Base-by-base conservation (phyloP, 2,888 invertebrate species). In the Ochlodes sylvanus region DNA sequence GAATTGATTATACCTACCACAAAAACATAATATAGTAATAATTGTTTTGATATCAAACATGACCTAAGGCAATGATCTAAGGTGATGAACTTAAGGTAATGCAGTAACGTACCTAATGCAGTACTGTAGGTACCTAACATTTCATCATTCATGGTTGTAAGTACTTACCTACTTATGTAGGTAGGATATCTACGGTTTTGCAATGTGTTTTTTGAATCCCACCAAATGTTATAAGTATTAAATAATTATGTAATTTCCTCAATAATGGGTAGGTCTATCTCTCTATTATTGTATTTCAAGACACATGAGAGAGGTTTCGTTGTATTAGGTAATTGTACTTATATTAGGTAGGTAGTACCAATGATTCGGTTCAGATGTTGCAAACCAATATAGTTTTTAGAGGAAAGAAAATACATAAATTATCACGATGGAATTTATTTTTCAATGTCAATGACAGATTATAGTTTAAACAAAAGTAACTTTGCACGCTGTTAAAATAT, bases 351-450 rank as follows among this genome's bases (percentile, higher is more conserved):
- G 44, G 38, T 4, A 27, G 27, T 27, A 38, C 10, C 38, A 9
- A 38, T 38, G 38, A 38, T 38, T 12, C 12, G 38, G 38, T 38
- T 12, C 12, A 3, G 9, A 38, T 38, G 12, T 38, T 17, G 10
- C 14, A 14, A 42, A 42, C 14, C 42, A 17, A 47, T 15, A 7
- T 1, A 10, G 12, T 12, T 10, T 12, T 17, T 6, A 61, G 17
- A 76, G 76, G 71, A 80, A 88, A 86, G 79, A 77, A 85, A 87
- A 70, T 62, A 66, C 56, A 65, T 76, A 82, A 76, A 78, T 79
- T 85, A 85, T 86, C 82, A 83, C 85, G 88, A 88, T 86, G 89
- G 87, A 88, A 86, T 92, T 92, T 91, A 90, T 90, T 92, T 86
- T 84, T 88, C 87, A 87, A 87, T 81, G 83, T 87, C 84, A 86